These are phyloP conservation scores for Lacerta viridis DNA, from an alignment of 2,797 vertebrate genomes.

Conservation along the genomic window DNA sequence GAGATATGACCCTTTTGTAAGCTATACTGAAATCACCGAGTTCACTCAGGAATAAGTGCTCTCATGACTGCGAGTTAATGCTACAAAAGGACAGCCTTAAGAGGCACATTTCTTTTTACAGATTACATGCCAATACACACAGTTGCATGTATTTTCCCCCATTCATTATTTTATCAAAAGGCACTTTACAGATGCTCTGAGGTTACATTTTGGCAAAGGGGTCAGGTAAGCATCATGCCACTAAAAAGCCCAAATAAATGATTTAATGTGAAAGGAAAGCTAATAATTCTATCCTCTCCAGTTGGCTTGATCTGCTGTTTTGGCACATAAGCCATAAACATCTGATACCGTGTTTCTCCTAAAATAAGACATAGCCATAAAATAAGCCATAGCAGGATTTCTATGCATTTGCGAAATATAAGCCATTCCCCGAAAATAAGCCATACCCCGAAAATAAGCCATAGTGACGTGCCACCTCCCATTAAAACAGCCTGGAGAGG, in stretches of 20 bases:
- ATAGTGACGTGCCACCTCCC: too few relatives aligned
- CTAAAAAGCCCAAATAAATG: slow-evolving; percentile 66
- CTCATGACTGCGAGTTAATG: background rate
- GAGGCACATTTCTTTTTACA: slow-evolving; percentile 5
- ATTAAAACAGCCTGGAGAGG: too few relatives aligned
- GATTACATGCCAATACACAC: background rate
- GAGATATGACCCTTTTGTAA: background rate
- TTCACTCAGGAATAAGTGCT: background rate
- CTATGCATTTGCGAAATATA: too few relatives aligned
- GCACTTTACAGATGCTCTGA: slow-evolving; percentile 66
- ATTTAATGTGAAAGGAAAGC: slow-evolving; percentile 59
- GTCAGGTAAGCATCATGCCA: slow-evolving; percentile 61
- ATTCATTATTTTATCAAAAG: slow-evolving; percentile 63
- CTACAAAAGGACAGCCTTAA: slow-evolving; percentile 39
- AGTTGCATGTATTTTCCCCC: slow-evolving; percentile 51
- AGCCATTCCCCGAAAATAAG: too few relatives aligned
- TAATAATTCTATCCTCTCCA: slow-evolving; percentile 52
- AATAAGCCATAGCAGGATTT: too few relatives aligned
- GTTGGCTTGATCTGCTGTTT: slow-evolving; percentile 65
- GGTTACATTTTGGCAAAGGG: slow-evolving; percentile 51
- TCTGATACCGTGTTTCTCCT: too few relatives aligned
- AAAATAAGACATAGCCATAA: too few relatives aligned
- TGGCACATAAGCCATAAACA: slow-evolving; percentile 50
- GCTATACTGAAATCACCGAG: background rate
- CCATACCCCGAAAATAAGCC: too few relatives aligned